Conservation (phyloP, 2,113 vertebrate species). For the Marmota flaviventris region DNA sequence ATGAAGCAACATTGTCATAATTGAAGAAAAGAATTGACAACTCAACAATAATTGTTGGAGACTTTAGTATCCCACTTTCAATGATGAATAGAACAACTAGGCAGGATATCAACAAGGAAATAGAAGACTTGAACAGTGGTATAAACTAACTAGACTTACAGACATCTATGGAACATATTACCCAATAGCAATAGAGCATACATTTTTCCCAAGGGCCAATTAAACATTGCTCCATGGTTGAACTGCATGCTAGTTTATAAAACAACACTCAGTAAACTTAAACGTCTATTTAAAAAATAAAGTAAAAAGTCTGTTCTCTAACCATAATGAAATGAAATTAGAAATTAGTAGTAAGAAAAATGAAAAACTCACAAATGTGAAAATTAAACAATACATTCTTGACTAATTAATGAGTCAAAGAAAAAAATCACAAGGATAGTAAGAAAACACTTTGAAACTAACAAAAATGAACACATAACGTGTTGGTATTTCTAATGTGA, state of each 20-base stretch:
- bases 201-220: not conserved
- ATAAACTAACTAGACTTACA: not conserved
- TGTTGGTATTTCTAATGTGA: not conserved
- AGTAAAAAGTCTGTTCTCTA: not conserved
- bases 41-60: not conserved
- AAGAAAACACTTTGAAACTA: not conserved
- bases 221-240: not conserved
- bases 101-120: not conserved
- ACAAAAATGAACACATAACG: not conserved
- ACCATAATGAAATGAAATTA: not conserved
- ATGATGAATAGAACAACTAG: not conserved
- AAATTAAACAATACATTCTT: not conserved
- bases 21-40: not conserved
- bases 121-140: not conserved
- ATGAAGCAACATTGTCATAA: not conserved
- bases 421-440: not conserved
- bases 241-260: not conserved
- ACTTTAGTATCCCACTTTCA: not conserved
- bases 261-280: not conserved
- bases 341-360: not conserved
- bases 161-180: not conserved
- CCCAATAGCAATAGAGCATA: not conserved
- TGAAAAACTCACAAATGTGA: not conserved
- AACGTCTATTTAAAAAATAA: not conserved
- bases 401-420: not conserved